Percentiles rank a stretch among this genome's conserved stretches.
Evolutionary conservation across 2,888 invertebrate species (phyloP).

Genomic region (Diachrysia chrysitis): DNA sequence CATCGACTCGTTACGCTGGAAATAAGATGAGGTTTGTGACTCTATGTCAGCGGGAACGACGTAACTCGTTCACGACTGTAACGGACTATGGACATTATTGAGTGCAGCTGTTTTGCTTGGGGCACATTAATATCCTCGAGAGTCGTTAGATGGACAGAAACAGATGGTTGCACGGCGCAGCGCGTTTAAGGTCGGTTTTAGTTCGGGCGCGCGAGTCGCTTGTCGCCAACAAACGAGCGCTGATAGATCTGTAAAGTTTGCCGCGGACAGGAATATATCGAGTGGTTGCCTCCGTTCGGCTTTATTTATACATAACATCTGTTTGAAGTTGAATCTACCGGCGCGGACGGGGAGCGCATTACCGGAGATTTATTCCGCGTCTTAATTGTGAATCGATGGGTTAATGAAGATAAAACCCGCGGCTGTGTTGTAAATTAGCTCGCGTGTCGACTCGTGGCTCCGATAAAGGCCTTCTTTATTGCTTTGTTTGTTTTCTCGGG

Average conservation of each 20-base stretch:
- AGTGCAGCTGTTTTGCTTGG: constrained; percentile 52
- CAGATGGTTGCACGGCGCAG: constrained; percentile 41
- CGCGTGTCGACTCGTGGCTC: constrained; percentile 89
- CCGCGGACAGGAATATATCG: constrained; percentile 89
- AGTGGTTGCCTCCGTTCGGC: constrained; percentile 88
- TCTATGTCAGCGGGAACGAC: constrained; percentile 69
- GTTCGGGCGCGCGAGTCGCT: constrained; percentile 64
- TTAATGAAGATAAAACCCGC: constrained; percentile 89
- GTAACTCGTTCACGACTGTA: constrained; percentile 63
- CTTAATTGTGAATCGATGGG: constrained; percentile 90
- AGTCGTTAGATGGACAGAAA: constrained; percentile 49
- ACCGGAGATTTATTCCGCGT: constrained; percentile 89
- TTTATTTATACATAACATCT: constrained; percentile 89
- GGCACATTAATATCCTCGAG: constrained; percentile 45
- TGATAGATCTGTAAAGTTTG: constrained; percentile 89
- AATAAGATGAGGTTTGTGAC: constrained; percentile 86
- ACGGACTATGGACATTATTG: constrained; percentile 69
- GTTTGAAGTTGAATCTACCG: constrained; percentile 89
- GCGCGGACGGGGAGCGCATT: constrained; percentile 88
- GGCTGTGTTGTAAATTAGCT: constrained; percentile 89
- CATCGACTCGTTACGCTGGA: constrained; percentile 88
- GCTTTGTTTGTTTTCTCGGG: constrained; percentile 88
- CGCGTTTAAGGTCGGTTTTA: constrained; percentile 74
- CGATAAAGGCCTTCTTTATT: constrained; percentile 89
- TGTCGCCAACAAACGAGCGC: constrained; percentile 75